Evolutionary conservation across 2,888 invertebrate species (phyloP).

Genomic region (Pachliopta kotzebuea): DNA sequence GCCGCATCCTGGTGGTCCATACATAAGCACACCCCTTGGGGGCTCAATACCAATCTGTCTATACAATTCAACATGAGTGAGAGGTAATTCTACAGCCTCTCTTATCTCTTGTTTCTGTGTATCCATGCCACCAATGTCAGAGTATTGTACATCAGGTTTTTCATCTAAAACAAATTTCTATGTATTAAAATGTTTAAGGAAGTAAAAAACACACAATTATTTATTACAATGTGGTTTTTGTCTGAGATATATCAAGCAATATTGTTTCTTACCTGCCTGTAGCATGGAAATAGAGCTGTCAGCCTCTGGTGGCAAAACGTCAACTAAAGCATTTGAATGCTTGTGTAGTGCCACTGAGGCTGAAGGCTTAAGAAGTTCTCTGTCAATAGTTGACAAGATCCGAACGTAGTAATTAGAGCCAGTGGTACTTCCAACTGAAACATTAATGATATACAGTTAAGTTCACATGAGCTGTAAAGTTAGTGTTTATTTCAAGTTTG

Average conservation of each 20-base stretch:
- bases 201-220: no score
- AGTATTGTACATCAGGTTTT: conserved; percentile 98
- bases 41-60: conserved; percentile 99
- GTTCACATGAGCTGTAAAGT: no score
- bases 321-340: conserved; percentile 99
- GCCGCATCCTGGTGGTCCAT: conserved; percentile 99
- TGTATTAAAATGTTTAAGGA: not conserved
- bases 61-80: conserved; percentile 99
- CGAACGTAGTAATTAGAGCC: conserved; percentile 99
- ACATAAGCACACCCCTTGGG: conserved; percentile 98
- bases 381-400: conserved; percentile 98
- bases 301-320: conserved; percentile 99
- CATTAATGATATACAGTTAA: no score
- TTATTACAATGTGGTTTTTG: not conserved
- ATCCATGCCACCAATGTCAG: conserved; percentile 99
- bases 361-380: conserved; percentile 97
- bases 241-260: not conserved
- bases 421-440: conserved; percentile 95
- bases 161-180: conserved; percentile 83
- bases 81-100: conserved; percentile 98
- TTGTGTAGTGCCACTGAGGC: conserved; percentile 99
- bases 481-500: no score
- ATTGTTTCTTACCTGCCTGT: conserved; percentile 84
- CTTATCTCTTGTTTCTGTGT: conserved; percentile 99
- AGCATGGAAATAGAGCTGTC: conserved; percentile 99